A percentile compares a stretch with the other conserved stretches of the same genome.
phyloP scores from a whole-genome alignment of 2,113 vertebrate species.

The Bos javanicus region DNA sequence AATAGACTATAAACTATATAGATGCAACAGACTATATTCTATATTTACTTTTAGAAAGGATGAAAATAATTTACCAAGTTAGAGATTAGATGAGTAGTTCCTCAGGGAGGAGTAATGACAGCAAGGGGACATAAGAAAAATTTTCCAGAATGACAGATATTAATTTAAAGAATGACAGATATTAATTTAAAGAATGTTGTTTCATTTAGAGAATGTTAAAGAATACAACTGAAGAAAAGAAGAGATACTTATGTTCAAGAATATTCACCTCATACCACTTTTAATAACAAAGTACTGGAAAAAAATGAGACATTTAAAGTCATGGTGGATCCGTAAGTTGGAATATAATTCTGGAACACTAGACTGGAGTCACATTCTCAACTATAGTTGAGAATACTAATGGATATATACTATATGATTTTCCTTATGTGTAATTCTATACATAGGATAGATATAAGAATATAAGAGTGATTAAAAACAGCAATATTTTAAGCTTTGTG shows the following conservation, averaged over 20 bases:
- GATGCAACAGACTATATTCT: background rate
- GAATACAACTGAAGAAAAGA: background rate
- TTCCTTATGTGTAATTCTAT: background rate
- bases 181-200: background rate
- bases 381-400: background rate
- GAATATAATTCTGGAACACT: background rate
- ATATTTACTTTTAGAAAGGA: background rate
- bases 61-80: background rate
- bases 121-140: background rate
- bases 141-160: background rate
- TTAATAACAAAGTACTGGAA: background rate
- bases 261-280: background rate
- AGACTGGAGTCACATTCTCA: background rate
- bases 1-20: background rate
- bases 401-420: background rate
- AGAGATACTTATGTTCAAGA: background rate
- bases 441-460: background rate
- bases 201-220: background rate
- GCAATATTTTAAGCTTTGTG: background rate
- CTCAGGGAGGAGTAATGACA: background rate
- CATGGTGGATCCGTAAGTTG: background rate
- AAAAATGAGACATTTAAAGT: background rate
- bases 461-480: background rate
- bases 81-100: background rate
- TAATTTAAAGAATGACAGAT: background rate